A percentile compares a stretch with the other conserved stretches of the same genome.
Conservation (phyloP, 2,797 vertebrate genomes). For the Petrocephalus sullivani region DNA sequence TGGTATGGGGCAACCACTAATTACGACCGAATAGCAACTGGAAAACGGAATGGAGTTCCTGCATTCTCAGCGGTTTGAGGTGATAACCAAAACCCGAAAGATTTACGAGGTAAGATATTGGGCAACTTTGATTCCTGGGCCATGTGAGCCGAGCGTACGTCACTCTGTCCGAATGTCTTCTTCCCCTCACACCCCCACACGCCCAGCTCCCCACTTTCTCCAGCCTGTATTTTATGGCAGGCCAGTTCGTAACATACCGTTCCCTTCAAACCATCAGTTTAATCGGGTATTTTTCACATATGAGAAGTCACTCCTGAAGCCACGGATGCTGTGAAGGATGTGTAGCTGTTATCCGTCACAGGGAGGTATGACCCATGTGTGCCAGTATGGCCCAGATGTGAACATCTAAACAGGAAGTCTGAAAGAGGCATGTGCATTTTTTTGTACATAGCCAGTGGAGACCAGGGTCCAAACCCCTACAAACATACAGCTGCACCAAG, state of each 20-base stretch:
- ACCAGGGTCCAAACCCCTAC: neutral
- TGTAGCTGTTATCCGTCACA: neutral
- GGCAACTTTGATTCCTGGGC: slow-evolving; percentile 37
- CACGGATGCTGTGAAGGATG: neutral
- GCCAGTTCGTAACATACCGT: neutral
- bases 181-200: neutral
- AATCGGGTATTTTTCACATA: neutral
- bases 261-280: neutral
- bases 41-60: slow-evolving; percentile 51
- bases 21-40: slow-evolving; percentile 54
- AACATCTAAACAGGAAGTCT: neutral
- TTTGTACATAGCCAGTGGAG: neutral
- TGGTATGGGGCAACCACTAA: slow-evolving; percentile 65
- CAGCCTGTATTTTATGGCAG: slow-evolving; percentile 39
- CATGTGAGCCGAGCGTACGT: slow-evolving; percentile 39
- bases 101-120: slow-evolving; percentile 56
- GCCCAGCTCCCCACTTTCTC: slow-evolving; percentile 25
- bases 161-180: slow-evolving; percentile 32
- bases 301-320: neutral
- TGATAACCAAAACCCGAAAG: slow-evolving; percentile 55
- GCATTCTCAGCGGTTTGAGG: slow-evolving; percentile 59
- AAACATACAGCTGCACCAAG: slow-evolving; percentile 49
- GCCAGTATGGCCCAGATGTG: neutral
- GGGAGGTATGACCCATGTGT: neutral
- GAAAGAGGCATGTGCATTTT: neutral